Conservation (phyloP, 2,797 vertebrate species). For the Pyrocephalus nanus region DNA sequence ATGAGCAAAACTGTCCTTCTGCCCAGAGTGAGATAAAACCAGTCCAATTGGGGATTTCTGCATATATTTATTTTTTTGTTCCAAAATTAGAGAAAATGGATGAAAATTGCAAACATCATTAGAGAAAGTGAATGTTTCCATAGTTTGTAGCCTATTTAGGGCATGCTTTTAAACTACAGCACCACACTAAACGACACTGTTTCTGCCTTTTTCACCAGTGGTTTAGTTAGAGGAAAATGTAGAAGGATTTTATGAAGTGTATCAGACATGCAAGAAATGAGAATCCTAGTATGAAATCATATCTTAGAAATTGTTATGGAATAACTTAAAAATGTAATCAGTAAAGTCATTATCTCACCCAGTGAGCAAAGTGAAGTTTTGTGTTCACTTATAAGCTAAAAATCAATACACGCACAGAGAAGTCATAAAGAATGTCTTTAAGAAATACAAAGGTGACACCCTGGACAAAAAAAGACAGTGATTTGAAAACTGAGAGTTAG, state of each 20-base stretch:
- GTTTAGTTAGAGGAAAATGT: background rate
- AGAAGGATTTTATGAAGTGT: background rate
- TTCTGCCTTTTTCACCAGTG: background rate
- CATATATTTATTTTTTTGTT: background rate
- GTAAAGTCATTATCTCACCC: background rate
- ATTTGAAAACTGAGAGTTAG: background rate
- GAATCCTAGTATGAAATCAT: background rate
- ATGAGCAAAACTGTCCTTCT: background rate
- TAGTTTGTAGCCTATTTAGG: background rate
- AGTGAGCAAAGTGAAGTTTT: background rate
- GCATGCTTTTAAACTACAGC: background rate
- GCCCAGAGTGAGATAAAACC: background rate
- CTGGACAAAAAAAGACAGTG: background rate
- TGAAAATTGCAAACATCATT: background rate
- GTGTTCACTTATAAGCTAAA: background rate
- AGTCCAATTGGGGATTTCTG: fast-evolving
- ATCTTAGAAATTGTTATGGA: background rate
- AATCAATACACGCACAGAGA: background rate
- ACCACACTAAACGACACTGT: background rate
- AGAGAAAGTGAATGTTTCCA: background rate
- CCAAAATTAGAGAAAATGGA: background rate
- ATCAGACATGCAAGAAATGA: background rate
- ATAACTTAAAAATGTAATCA: background rate
- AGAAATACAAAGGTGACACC: background rate
- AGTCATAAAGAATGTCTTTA: background rate